A percentile compares a stretch with the other conserved stretches of the same genome.
These are phyloP conservation scores for Drosophila falleni DNA, from an alignment of 2,888 invertebrate genomes.

Conservation along the genomic window DNA sequence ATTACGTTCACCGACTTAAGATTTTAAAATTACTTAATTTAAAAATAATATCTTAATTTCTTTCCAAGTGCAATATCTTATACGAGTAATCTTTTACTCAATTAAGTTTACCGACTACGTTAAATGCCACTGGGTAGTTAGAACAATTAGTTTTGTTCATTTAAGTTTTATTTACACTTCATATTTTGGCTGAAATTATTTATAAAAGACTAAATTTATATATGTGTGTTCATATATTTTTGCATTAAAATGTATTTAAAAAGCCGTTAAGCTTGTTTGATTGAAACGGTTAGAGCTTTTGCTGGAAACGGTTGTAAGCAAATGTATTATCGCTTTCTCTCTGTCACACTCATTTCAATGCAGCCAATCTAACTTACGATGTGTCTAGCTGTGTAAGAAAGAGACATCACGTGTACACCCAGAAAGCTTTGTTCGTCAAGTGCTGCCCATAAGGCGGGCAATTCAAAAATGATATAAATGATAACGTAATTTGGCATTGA, in stretches of 20 bases:
- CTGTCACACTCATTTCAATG: background rate
- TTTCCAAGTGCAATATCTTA: too few relatives aligned
- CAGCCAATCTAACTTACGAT: fast-evolving
- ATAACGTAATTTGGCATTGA: too few relatives aligned
- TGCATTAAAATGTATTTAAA: background rate
- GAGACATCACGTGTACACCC: conserved; percentile 5
- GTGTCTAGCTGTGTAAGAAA: background rate
- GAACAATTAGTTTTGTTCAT: too few relatives aligned
- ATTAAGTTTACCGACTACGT: too few relatives aligned
- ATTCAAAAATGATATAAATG: conserved; percentile 20
- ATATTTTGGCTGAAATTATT: background rate
- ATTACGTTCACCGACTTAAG: background rate
- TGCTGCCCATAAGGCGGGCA: conserved; percentile 45
- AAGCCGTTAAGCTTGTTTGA: background rate
- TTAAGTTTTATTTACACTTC: too few relatives aligned
- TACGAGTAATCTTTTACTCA: background rate
- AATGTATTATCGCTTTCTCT: conserved; percentile 11
- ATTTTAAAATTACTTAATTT: background rate
- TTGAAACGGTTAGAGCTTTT: conserved; percentile 12
- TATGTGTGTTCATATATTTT: too few relatives aligned
- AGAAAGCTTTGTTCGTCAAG: background rate
- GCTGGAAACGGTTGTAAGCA: background rate
- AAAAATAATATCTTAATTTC: background rate
- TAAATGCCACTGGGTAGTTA: too few relatives aligned
- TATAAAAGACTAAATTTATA: too few relatives aligned